A percentile compares a stretch with the other conserved stretches of the same genome.
Conservation (phyloP, 2,888 invertebrate genomes). For the Troides oblongomaculatus region DNA sequence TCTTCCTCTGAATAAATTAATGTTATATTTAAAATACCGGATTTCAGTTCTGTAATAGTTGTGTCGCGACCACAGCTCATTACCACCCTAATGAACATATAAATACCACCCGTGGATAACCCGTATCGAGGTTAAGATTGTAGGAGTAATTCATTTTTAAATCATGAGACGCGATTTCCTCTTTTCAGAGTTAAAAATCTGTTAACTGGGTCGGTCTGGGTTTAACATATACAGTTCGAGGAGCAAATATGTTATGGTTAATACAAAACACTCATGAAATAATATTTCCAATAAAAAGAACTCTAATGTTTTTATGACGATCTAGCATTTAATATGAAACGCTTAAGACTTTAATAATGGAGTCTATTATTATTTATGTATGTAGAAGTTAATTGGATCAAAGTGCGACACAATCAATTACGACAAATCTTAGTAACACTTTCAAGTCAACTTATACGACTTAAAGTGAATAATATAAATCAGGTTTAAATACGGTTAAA, state of each 20-base stretch:
- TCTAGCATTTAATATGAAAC: too few relatives aligned
- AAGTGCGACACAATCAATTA: too few relatives aligned
- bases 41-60: background rate
- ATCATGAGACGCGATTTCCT: background rate
- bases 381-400: too few relatives aligned
- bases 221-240: background rate
- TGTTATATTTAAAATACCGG: background rate
- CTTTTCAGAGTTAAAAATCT: background rate
- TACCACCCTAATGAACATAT: background rate
- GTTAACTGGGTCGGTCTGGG: too few relatives aligned
- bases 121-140: background rate
- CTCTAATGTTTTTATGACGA: too few relatives aligned
- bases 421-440: background rate
- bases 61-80: background rate
- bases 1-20: background rate
- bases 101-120: background rate
- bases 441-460: background rate
- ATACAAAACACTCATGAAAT: background rate
- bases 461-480: background rate
- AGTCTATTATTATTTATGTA: too few relatives aligned
- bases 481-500: slow-evolving; percentile 1
- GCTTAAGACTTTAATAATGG: too few relatives aligned
- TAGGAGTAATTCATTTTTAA: background rate
- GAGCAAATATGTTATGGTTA: background rate
- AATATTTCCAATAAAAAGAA: too few relatives aligned